phyloP scores from a whole-genome alignment of 2,113 vertebrate species.

The Anseranas semipalmata region DNA sequence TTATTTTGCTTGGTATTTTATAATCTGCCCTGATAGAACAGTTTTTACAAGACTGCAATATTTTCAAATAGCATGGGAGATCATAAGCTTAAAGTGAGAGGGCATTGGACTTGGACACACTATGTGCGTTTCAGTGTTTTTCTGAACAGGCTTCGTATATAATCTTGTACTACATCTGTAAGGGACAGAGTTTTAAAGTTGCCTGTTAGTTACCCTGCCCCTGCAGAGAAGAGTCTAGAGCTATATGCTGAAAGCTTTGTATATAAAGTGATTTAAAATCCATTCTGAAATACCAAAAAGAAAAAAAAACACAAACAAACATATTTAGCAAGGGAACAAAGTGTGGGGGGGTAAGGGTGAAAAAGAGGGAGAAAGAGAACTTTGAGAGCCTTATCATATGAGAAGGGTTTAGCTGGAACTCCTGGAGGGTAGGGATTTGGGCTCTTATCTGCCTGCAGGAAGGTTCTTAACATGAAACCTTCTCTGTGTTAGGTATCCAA shows the following conservation, averaged over 20 bases:
- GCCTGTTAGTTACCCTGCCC: neutral
- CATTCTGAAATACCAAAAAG: neutral
- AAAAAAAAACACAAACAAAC: neutral
- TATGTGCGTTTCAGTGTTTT: neutral
- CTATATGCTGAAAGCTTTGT: neutral
- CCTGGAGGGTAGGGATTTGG: neutral
- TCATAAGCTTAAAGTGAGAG: neutral
- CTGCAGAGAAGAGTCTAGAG: neutral
- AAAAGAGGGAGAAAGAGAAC: neutral
- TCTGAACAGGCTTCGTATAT: neutral
- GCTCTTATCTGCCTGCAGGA: neutral
- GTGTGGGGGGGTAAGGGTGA: neutral
- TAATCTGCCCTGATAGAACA: neutral
- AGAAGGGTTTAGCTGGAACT: neutral
- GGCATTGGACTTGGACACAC: neutral
- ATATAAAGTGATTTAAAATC: neutral
- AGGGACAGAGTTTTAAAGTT: neutral
- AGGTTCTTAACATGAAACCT: neutral
- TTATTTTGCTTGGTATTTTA: neutral
- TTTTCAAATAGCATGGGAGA: neutral
- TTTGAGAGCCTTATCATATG: neutral
- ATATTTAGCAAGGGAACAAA: neutral
- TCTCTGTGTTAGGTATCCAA: neutral
- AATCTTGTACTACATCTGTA: neutral
- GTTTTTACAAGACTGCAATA: neutral